Base-by-base conservation (phyloP, 2,888 invertebrate genomes). In the Branchipolynoe longqiensis region DNA sequence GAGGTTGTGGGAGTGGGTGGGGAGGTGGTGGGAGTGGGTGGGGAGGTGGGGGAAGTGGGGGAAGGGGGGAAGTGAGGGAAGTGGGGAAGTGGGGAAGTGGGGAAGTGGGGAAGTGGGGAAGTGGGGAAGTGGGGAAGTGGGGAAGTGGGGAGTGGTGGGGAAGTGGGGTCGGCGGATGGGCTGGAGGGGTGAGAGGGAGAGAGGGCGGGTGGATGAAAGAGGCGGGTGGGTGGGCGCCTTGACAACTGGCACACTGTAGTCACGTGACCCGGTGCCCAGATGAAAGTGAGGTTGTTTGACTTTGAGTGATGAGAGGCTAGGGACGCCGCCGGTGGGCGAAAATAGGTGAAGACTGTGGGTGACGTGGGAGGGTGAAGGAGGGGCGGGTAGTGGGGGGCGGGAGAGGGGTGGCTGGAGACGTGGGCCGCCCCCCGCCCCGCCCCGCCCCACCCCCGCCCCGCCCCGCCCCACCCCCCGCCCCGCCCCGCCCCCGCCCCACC, bases 251-350 rank as follows among this genome's bases (percentile, higher is more conserved):
- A 69, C 18, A 38, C 22, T 38, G n/a, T 69, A 38, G 69, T 69
- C 69, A 69, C 69, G 18, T 69, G 69, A 69, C 38, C 69, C 36
- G 14, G 14, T 3, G 36, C 22, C 38, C 38, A 69, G 69, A 69
- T 69, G 36, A 69, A 69, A 69, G 69, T 38, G 69, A 69, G 69
- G 69, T n/a, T 69, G 69, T 36, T 69, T 62, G 62, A 62, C 25
- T 25, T 62, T 62, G 62, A 62, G 28, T 62, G 62, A 62, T 62
- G 62, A 62, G 62, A 14, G 62, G n/a, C n/a, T n/a, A 25, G 3
- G 62, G 12, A 25, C n/a, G 62, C 25, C 1, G 58, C 28, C 31
- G 62, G 58, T 48, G 58, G 58, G 58, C 58, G 58, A 62, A 62
- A 62, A 62, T 62, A 28, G 31, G 31, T 6, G 62, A 62, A 62